Evolutionary conservation across 1,140 invertebrate species (phyloP), one percentile per base, ranked within the genome.

Genomic region (Macrotrachela quadricornifera): DNA sequence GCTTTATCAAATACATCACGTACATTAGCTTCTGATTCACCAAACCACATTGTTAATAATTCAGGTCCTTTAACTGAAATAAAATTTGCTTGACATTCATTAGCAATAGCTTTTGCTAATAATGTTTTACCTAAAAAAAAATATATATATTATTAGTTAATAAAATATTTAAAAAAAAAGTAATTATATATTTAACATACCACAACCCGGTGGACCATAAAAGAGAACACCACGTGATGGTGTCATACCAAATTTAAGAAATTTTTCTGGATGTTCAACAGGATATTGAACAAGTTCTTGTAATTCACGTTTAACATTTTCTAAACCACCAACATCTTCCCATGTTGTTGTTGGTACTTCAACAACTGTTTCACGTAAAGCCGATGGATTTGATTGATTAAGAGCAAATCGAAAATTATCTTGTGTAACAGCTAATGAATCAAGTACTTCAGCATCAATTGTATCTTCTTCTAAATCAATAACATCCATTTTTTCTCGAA

Each of bases 1-100:
- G 92, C 92, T 81, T 99, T 99, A 69, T 99, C 94, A 66, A 99
- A 99, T 57, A 97, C 91, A 70, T 99, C 92, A 63, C 94, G 74
- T 54, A 99, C 92, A 68, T 99, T 99, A 45, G 94, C 91, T 74
- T 99, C 94, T 47, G 90, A 96, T 73, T 99, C 92, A 71, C 94
- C 94, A 71, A 99, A 99, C 94, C 94, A 99, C 94, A 99, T 99
- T 42, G 94, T 97, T 40, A 99, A 76, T 49, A 99, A 74, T 71
- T 99, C 94, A 0, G 94, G 94, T 8, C 92, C 92, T 70, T 99
- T 99, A 57, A 99, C 90, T 1, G 88, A 95, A 62, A 99, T 99
- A 67, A 99, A 99, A 68, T 99, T 99, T 3, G 92, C 92, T 71
- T 99, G 92, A 63, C 94, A 99, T 72, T 99, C 94, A 69, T 97